Base-by-base conservation (phyloP, 1,140 invertebrate species). In the Helicoverpa zea region DNA sequence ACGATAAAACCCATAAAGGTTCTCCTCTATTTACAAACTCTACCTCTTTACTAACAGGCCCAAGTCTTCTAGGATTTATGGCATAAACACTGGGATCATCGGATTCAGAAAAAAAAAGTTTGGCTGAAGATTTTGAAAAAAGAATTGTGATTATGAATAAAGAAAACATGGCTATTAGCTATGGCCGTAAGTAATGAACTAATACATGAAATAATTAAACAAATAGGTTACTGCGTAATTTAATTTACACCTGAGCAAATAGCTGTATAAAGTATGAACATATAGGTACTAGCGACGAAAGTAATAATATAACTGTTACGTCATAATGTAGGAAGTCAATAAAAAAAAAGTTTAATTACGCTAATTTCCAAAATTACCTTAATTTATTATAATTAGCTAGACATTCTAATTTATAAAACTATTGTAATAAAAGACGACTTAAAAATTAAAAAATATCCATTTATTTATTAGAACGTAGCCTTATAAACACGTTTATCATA, bases 1-100 rank as follows among this genome's bases (percentile, higher is more conserved):
- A 61, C 35, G 80, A 77, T 54, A 90, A 66, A 49, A 90, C 84
- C 86, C 86, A 88, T 13, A 83, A 74, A 13, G 80, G 51, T 29
- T 70, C 80, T 73, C 59, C 18, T 35, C 61, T 76, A 76, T 64
- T 16, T 52, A 29, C 63, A 75, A 54, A 16, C 2, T 68, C 13
- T 23, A 1, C 16, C 29, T 12, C 4, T 12, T 30, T 13, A 64
- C 61, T 35, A 68, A 68, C 13, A 43, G 30, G 2, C 14, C 7
- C 12, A 64, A 64, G 5, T n/a, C 14, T 63, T 54, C 7, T 58
- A 58, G n/a, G n/a, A 5, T 58, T 10, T 16, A 58, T 18, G n/a
- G n/a, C 54, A 64, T 43, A 43, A n/a, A 43, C 13, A n/a, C n/a
- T 14, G 1, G 16, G 10, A 7, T 2, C 61, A n/a, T n/a, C 14